phyloP scores from a whole-genome alignment of 2,113 vertebrate genomes.

The Cryptomyrus ogoouensis region DNA sequence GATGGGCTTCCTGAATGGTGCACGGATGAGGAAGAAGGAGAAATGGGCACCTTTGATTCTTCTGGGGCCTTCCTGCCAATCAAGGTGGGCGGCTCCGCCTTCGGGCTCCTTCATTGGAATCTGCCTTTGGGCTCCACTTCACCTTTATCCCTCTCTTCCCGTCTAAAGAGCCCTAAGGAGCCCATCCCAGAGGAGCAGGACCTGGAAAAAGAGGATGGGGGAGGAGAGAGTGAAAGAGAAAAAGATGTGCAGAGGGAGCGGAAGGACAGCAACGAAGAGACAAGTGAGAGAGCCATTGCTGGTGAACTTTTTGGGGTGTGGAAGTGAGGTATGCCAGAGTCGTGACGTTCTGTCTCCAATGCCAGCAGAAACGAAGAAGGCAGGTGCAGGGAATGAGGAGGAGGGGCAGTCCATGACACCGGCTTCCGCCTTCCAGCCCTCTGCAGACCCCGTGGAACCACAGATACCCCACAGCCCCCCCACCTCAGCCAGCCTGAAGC shows the following conservation, averaged over 20 bases:
- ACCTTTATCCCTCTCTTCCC: not conserved
- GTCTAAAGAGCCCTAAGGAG: conserved; percentile 67
- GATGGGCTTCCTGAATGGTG: conserved; percentile 73
- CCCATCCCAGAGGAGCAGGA: conserved; percentile 63
- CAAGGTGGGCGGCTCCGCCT: conserved; percentile 50
- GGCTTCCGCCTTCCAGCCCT: conserved; percentile 21
- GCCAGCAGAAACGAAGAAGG: conserved; percentile 19
- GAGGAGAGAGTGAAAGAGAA: conserved; percentile 22
- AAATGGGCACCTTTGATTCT: conserved; percentile 74
- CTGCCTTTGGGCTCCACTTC: not conserved
- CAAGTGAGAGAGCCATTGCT: conserved; percentile 23
- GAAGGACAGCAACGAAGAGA: conserved; percentile 26
- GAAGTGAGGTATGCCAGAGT: not conserved
- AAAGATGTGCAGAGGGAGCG: not conserved
- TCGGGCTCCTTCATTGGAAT: no score
- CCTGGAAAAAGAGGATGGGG: conserved; percentile 63
- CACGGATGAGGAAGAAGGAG: conserved; percentile 67
- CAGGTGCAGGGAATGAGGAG: not conserved
- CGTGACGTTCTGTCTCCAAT: not conserved
- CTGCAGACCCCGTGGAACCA: conserved; percentile 3
- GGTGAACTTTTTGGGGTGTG: not conserved
- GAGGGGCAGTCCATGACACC: not conserved
- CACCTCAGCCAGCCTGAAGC: conserved; percentile 20
- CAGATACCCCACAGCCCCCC: conserved; percentile 19
- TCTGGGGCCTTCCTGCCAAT: conserved; percentile 69